phyloP scores from a whole-genome alignment of 2,888 invertebrate species.

The Cinara cedri region DNA sequence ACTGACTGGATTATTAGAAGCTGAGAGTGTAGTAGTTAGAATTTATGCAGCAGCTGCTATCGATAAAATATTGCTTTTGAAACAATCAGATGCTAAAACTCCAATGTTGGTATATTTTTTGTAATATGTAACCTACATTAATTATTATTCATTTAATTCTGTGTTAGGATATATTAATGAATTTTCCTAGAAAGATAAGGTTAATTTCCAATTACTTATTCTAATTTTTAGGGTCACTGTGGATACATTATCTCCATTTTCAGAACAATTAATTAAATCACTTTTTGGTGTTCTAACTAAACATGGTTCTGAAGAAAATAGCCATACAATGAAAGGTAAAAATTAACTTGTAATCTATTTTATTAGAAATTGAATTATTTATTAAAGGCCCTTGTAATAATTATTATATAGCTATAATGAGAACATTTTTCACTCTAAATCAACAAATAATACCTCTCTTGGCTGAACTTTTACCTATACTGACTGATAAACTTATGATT shows the following conservation, averaged over 20 bases:
- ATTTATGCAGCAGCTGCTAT: constrained; percentile 93
- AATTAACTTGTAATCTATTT: constrained; percentile 25
- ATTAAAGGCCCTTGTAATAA: background rate
- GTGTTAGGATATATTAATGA: background rate
- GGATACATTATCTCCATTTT: constrained; percentile 72
- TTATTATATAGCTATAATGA: constrained; percentile 78
- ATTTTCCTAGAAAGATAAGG: background rate
- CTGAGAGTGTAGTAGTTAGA: constrained; percentile 85
- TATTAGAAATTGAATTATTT: constrained; percentile 43
- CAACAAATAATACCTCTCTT: constrained; percentile 81
- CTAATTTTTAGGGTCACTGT: constrained; percentile 61
- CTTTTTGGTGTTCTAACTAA: constrained; percentile 78
- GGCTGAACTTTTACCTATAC: constrained; percentile 78
- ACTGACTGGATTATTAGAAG: constrained; percentile 76
- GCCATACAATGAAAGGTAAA: constrained; percentile 93
- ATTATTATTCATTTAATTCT: background rate
- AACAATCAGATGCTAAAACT: constrained; percentile 60
- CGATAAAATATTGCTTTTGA: constrained; percentile 84
- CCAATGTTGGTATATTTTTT: constrained; percentile 42
- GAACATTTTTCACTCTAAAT: constrained; percentile 81
- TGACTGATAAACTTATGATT: constrained; percentile 80
- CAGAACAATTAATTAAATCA: constrained; percentile 73
- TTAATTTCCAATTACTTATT: constrained; percentile 9
- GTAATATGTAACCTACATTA: background rate
- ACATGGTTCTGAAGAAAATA: constrained; percentile 86